Evolutionary conservation across 2,888 invertebrate species (phyloP).

Genomic region (Electrophaes corylata): DNA sequence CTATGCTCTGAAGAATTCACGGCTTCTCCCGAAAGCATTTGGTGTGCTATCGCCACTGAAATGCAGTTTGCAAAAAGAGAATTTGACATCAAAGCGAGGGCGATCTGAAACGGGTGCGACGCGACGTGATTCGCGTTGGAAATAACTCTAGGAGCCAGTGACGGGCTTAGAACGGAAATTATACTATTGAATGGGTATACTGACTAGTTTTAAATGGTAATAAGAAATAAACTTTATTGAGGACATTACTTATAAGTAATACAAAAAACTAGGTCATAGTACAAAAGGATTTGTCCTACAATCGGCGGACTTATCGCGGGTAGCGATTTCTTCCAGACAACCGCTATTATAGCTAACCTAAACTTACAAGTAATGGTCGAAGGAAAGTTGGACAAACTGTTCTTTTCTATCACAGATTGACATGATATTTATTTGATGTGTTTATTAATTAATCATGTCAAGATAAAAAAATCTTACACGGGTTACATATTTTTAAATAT

Average conservation of each 20-base stretch:
- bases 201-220: slow-evolving; percentile 4
- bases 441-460: too few species aligned
- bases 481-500: too few species aligned
- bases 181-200: slow-evolving; percentile 15
- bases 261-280: too few species aligned
- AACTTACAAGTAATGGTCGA: too few species aligned
- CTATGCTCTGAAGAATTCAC: slow-evolving; percentile 37
- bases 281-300: too few species aligned
- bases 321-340: too few species aligned
- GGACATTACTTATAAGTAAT: too few species aligned
- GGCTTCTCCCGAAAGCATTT: slow-evolving; percentile 76
- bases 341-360: too few species aligned
- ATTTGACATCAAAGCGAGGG: slow-evolving; percentile 79
- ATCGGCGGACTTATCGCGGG: too few species aligned
- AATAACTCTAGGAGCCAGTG: slow-evolving; percentile 58
- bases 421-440: too few species aligned
- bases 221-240: too few species aligned
- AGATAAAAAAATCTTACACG: too few species aligned
- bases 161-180: slow-evolving; percentile 26
- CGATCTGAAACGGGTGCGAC: slow-evolving; percentile 72
- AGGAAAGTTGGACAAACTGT: not conserved
- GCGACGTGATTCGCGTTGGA: slow-evolving; percentile 78
- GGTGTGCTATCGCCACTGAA: slow-evolving; percentile 67
- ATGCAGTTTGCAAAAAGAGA: slow-evolving; percentile 81
- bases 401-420: not conserved